Conservation (phyloP, 1,140 invertebrate species). For the Meloidogyne floridensis region DNA sequence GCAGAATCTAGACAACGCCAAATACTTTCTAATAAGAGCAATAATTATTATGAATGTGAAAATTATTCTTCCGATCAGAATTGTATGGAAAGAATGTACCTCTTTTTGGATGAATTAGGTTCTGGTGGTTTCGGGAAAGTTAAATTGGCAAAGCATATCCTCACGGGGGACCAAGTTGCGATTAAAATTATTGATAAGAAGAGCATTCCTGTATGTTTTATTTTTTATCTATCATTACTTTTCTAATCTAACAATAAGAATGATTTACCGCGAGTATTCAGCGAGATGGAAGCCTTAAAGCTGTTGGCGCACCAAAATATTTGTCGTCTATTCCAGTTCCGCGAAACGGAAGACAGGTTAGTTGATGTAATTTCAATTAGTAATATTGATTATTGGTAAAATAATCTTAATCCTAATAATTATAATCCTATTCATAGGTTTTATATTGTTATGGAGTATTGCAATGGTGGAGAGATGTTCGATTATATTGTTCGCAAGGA, state of each 20-base stretch:
- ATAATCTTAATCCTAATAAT: no score
- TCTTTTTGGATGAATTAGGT: constrained; percentile 40
- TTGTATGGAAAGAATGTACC: constrained; percentile 35
- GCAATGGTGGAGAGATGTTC: constrained; percentile 80
- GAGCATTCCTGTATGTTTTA: constrained; percentile 73
- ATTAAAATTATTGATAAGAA: constrained; percentile 83
- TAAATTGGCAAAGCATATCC: constrained; percentile 76
- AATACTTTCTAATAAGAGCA: background rate
- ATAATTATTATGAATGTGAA: constrained; percentile 6
- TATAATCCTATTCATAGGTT: constrained; percentile 42
- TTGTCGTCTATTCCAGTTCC: constrained; percentile 68
- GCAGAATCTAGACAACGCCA: background rate
- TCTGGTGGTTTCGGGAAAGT: constrained; percentile 74
- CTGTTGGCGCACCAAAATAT: constrained; percentile 79
- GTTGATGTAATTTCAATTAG: constrained; percentile 71
- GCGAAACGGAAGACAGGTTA: constrained; percentile 77
- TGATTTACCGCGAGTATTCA: constrained; percentile 77
- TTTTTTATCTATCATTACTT: constrained; percentile 21
- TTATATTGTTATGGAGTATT: constrained; percentile 81
- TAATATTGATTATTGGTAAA: no score
- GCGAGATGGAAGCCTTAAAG: constrained; percentile 81
- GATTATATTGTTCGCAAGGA: constrained; percentile 81
- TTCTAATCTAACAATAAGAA: constrained; percentile 73
- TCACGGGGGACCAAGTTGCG: constrained; percentile 81
- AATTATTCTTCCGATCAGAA: constrained; percentile 33